These are phyloP conservation scores for Sminthopsis crassicaudata DNA, from an alignment of 2,113 vertebrate genomes.

Conservation along the genomic window DNA sequence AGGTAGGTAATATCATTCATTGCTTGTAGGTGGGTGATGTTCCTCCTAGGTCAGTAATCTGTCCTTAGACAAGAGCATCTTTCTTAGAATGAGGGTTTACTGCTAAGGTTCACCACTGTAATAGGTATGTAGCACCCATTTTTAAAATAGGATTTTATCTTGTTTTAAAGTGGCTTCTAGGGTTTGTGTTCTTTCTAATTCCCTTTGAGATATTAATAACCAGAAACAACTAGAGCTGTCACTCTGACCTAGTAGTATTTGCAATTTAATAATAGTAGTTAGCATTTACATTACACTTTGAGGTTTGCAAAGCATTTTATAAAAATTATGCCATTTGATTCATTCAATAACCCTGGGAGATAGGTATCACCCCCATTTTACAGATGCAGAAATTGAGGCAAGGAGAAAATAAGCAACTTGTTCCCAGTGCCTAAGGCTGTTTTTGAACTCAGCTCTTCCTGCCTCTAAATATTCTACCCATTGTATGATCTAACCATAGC, in stretches of 20 bases:
- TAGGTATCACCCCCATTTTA: not conserved
- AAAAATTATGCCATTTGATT: not conserved
- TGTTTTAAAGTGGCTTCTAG: not conserved
- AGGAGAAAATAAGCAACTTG: not conserved
- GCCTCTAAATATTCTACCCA: not conserved
- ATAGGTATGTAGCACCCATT: not conserved
- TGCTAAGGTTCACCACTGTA: not conserved
- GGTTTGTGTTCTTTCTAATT: not conserved
- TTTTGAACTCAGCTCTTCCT: not conserved
- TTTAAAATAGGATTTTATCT: not conserved
- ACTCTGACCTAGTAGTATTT: not conserved
- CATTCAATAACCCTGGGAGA: not conserved
- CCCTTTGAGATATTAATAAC: not conserved
- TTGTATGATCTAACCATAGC: not conserved
- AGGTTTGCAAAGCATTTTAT: not conserved
- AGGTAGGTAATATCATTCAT: conserved; percentile 53
- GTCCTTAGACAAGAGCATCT: not conserved
- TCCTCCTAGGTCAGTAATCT: not conserved
- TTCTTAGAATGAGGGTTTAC: not conserved
- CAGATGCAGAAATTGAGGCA: not conserved
- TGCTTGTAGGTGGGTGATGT: not conserved
- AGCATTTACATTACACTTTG: not conserved
- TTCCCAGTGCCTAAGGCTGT: not conserved
- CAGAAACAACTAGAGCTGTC: not conserved
- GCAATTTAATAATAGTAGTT: not conserved